Evolutionary conservation across 2,113 vertebrate species (phyloP).

Genomic region (Oryzias curvinotus): DNA sequence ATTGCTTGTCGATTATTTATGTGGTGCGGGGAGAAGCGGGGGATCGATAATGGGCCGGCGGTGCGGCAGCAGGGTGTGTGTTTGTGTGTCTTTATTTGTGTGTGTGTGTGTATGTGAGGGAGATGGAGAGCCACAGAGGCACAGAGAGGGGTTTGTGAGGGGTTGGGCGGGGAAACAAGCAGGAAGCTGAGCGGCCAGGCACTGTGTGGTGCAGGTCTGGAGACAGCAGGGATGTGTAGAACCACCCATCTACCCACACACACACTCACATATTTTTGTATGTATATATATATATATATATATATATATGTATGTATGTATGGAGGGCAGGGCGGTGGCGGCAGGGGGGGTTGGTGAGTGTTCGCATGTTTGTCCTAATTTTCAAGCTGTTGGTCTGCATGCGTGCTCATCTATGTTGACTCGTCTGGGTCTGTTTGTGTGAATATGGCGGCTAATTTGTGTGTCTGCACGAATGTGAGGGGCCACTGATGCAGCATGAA

Average conservation of each 20-base stretch:
- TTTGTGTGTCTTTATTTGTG: constrained; percentile 39
- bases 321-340: constrained; percentile 17
- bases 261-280: no score
- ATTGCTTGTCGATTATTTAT: constrained; percentile 85
- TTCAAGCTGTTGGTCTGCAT: constrained; percentile 48
- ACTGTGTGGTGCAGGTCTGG: constrained; percentile 63
- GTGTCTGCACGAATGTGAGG: constrained; percentile 36
- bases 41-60: constrained; percentile 80
- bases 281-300: no score
- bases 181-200: constrained; percentile 71
- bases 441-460: constrained; percentile 61
- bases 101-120: constrained; percentile 14
- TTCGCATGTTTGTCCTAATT: constrained; percentile 57
- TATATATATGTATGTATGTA: no score
- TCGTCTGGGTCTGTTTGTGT: constrained; percentile 64
- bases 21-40: constrained; percentile 82
- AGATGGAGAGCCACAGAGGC: constrained; percentile 9
- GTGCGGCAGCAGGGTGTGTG: constrained; percentile 68
- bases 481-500: constrained; percentile 67
- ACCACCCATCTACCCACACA: no score
- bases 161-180: constrained; percentile 55
- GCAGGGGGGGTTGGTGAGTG: background rate
- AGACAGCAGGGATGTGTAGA: constrained; percentile 63
- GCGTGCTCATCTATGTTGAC: constrained; percentile 54
- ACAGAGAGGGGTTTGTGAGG: constrained; percentile 42